Conservation (phyloP, 1,140 invertebrate genomes). For the Episyrphus balteatus region DNA sequence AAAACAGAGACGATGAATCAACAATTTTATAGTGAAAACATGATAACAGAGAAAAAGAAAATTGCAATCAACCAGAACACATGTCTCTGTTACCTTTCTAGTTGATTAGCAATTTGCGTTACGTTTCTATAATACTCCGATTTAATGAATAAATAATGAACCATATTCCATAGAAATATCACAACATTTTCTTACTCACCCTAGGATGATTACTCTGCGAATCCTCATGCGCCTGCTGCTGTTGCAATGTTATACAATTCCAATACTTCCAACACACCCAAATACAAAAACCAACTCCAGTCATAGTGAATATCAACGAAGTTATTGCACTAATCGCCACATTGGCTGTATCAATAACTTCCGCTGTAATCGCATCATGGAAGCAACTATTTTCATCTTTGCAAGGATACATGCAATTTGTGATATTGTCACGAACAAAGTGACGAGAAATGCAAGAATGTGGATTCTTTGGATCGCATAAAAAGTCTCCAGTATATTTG, state of each 20-base stretch:
- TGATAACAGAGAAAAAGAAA: no score
- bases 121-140: no score
- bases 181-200: no score
- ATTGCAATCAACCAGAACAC: no score
- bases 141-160: no score
- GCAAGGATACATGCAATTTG: slow-evolving; percentile 30
- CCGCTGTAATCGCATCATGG: slow-evolving; percentile 17
- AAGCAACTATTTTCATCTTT: slow-evolving; percentile 29
- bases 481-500: slow-evolving; percentile 22
- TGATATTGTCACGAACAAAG: slow-evolving; percentile 31
- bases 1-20: no score
- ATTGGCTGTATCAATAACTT: slow-evolving; percentile 26
- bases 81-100: no score
- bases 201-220: slow-evolving; percentile 10
- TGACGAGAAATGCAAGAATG: slow-evolving; percentile 30
- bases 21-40: no score
- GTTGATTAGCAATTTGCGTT: no score
- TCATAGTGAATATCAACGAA: slow-evolving; percentile 34
- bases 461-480: slow-evolving; percentile 25
- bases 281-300: slow-evolving; percentile 31
- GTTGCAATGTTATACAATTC: slow-evolving; percentile 33
- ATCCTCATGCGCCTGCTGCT: slow-evolving; percentile 29
- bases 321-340: slow-evolving; percentile 31
- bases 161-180: no score
- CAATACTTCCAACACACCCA: slow-evolving; percentile 36